Evolutionary conservation across 2,113 vertebrate genomes (phyloP), one percentile per base, ranked within the genome.

Genomic region (Halichoerus grypus): DNA sequence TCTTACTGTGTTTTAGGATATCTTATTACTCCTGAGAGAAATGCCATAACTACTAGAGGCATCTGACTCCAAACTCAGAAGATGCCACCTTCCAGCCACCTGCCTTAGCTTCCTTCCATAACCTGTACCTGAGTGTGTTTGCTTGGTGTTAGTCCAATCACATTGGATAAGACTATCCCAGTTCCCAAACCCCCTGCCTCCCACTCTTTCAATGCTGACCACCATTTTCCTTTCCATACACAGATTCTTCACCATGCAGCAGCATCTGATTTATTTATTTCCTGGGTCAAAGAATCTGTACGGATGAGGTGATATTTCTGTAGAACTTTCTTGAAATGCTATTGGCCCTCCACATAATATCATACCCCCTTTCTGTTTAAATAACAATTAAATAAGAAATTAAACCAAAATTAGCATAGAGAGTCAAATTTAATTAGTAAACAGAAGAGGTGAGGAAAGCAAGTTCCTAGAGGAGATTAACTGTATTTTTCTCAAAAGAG

Each of bases 11-110:
- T 95, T 93, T 82, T 4, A 28, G 22, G 55, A 24, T 9, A 81
- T n/a, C 26, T 63, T 74, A 28, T 77, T 79, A 91, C 12, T 91
- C 28, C 67, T 92, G 31, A 84, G 36, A 88, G 79, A 84, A 92
- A 55, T 65, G 14, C 14, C 3, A 92, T 95, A 39, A 53, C 24
- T 81, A 4, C 39, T 46, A 4, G n/a, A 82, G 5, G 6, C 9
- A 86, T 51, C 46, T 81, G 59, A 5, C 42, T 93, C 80, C 49
- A 46, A 71, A 72, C 26, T 77, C 42, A 21, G 28, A 76, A 83
- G 12, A 49, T 53, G 18, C 57, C 15, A 28, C 14, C 26, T 72
- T 79, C 16, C 4, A 82, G 21, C 4, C 59, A 63, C 46, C 18
- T 63, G 11, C 36, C 15, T 77, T 21, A 26, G 22, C 19, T 93